Evolutionary conservation across 2,113 vertebrate species (phyloP).

Genomic region (Chionodraco myersi): DNA sequence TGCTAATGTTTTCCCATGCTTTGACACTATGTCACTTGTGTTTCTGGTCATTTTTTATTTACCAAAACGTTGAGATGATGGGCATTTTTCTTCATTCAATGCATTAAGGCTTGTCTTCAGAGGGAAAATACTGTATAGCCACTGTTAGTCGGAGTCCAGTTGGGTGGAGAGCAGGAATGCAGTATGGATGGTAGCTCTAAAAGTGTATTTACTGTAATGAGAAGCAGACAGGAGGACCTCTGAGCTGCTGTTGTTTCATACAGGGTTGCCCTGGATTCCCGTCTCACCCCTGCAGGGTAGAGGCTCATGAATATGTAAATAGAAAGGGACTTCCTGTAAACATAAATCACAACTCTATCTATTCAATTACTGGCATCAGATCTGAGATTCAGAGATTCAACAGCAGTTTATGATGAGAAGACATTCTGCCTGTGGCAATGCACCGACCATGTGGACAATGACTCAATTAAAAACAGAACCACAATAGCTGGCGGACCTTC

Average conservation of each 20-base stretch:
- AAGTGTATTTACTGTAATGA: conserved; percentile 76
- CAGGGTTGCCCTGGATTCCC: conserved; percentile 75
- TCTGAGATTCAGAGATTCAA: conserved; percentile 66
- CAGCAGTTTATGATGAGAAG: conserved; percentile 73
- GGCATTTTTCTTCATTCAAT: conserved; percentile 50
- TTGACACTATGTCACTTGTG: conserved; percentile 18
- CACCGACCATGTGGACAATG: conserved; percentile 75
- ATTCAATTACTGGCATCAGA: conserved; percentile 78
- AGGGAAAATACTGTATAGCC: conserved; percentile 27
- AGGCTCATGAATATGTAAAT: conserved; percentile 82
- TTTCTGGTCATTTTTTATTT: conserved; percentile 38
- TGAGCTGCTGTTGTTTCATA: conserved; percentile 74
- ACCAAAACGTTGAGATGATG: conserved; percentile 52
- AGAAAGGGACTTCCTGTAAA: conserved; percentile 79
- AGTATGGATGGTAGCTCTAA: conserved; percentile 59
- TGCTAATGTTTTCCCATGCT: not conserved
- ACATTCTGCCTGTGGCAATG: conserved; percentile 68
- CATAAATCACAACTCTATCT: conserved; percentile 82
- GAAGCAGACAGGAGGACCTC: conserved; percentile 77
- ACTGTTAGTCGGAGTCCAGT: conserved; percentile 49
- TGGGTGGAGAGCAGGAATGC: conserved; percentile 56
- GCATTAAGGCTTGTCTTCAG: conserved; percentile 34
- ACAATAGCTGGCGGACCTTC: conserved; percentile 55
- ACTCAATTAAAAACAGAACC: conserved; percentile 72
- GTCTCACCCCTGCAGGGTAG: conserved; percentile 74